Evolutionary conservation across 2,113 vertebrate species (phyloP), one percentile per base, ranked within the genome.

Genomic region (Haemorhous mexicanus): DNA sequence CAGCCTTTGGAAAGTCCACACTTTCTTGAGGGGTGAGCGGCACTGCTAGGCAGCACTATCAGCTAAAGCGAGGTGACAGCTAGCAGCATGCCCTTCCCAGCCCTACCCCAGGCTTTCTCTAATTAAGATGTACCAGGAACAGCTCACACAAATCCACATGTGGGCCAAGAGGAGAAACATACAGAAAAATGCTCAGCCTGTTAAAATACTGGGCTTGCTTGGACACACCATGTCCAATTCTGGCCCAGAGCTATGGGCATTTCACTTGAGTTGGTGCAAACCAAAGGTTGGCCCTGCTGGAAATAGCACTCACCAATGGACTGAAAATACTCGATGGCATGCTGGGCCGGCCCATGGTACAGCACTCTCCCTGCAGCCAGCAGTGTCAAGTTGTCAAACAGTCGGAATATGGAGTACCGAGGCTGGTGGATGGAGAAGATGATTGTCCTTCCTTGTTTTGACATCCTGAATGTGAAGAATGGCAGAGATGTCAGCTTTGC

Each of bases 391-490:
- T 63, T 98, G 95, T 99, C 98, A 37, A 99, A 99, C 66, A 99
- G 97, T 3, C 98, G 98, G 97, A 99, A 99, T 97, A 99, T 99
- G 95, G 98, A 98, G 93, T 99, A 99, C 4, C 99, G 98, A 22
- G 99, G 99, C 95, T 99, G 99, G 91, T 99, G 99, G 95, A 99
- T 99, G 91, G 99, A 99, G 90, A 99, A 98, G 95, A 99, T 99
- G 63, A 99, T 99, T 43, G 98, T 99, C 83, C 97, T 98, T 1
- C 99, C 99, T 47, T 97, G 95, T 50, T 94, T 97, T 4, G 97
- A 97, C 98, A 99, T 99, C 96, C 99, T 99, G 95, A 41, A 89
- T 35, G 82, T 69, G 81, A 67, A 93, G 64, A 95, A 73, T 0
- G 9, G 89, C 22, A 84, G 39, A 43, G 21, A 5, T 24, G 30